phyloP scores from a whole-genome alignment of 2,797 vertebrate species.

The Orestias chungarensis region DNA sequence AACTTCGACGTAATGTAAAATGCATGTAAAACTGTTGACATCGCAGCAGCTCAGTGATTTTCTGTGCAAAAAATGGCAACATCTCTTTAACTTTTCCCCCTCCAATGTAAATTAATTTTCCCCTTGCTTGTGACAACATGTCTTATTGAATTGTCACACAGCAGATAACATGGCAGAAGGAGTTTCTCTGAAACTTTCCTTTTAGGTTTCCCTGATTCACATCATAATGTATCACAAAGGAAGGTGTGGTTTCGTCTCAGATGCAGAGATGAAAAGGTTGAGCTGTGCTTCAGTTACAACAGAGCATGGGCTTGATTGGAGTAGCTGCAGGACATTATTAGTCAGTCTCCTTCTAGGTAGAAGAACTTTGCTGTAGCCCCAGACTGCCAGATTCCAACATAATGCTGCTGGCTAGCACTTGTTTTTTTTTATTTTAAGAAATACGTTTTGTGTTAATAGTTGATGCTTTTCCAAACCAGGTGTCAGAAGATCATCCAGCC shows the following conservation, averaged over 20 bases:
- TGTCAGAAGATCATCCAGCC: neutral
- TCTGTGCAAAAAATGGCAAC: neutral
- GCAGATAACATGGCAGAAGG: neutral
- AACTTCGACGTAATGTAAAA: neutral
- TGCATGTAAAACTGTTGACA: neutral
- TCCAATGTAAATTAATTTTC: neutral
- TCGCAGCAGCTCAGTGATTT: neutral
- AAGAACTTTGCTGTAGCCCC: neutral
- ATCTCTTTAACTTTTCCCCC: neutral
- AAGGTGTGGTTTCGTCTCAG: conserved; percentile 1
- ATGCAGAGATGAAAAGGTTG: conserved; percentile 2
- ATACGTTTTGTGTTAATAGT: neutral
- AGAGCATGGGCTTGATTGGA: neutral
- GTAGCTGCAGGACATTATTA: neutral
- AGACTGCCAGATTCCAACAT: neutral
- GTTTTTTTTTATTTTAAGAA: neutral
- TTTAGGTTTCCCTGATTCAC: neutral
- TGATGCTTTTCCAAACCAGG: neutral
- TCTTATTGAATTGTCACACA: neutral
- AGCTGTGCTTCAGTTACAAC: neutral
- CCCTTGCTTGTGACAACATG: neutral
- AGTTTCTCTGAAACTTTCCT: neutral
- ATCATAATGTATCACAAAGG: neutral
- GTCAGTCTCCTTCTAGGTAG: neutral
- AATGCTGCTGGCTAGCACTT: neutral